Evolutionary conservation across 2,888 invertebrate species (phyloP).

Genomic region (Hecatera dysodea): DNA sequence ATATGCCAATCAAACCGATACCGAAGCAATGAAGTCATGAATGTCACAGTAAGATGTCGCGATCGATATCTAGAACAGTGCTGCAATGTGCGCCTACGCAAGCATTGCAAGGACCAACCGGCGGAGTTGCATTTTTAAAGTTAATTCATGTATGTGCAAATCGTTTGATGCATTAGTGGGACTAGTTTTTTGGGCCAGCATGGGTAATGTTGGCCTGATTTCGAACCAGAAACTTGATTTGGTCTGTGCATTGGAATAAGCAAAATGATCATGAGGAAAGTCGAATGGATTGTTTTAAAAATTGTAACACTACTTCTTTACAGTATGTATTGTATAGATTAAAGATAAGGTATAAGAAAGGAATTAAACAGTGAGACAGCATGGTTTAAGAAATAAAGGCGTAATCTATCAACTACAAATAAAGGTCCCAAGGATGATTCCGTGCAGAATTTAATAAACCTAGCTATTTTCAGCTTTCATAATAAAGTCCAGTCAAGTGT

Average conservation of each 20-base stretch:
- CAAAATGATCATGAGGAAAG: neutral
- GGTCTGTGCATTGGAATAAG: neutral
- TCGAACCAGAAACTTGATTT: neutral
- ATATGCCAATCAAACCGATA: conserved; percentile 59
- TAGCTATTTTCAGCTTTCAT: neutral
- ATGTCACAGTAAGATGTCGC: conserved; percentile 67
- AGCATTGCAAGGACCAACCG: conserved; percentile 64
- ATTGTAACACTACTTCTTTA: too few relatives aligned
- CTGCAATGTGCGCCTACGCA: conserved; percentile 69
- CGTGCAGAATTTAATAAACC: conserved; percentile 1
- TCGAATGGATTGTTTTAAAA: neutral
- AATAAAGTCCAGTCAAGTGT: conserved; percentile 13
- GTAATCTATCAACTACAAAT: neutral
- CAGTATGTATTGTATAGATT: too few relatives aligned
- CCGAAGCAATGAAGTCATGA: conserved; percentile 53
- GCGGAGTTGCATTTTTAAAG: conserved; percentile 57
- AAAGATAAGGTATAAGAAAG: too few relatives aligned
- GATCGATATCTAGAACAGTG: conserved; percentile 71
- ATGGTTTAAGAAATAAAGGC: neutral
- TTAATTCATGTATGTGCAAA: conserved; percentile 52
- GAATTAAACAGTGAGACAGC: neutral
- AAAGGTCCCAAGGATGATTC: neutral
- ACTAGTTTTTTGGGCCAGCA: conserved; percentile 16
- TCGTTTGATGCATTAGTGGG: conserved; percentile 35
- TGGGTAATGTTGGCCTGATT: neutral